phyloP scores from a whole-genome alignment of 2,797 vertebrate genomes.

The Anguilla megastoma region DNA sequence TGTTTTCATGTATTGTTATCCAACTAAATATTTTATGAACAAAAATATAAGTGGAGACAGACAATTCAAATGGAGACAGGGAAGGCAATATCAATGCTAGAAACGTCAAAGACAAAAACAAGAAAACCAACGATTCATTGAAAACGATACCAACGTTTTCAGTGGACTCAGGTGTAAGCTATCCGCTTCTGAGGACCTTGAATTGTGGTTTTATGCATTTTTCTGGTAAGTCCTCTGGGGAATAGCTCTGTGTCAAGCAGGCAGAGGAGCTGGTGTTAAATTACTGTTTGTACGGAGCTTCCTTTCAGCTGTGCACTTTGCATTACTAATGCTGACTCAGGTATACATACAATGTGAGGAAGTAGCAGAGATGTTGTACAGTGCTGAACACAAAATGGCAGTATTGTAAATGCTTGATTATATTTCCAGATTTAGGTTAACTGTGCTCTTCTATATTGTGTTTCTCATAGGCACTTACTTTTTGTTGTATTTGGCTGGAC shows the following conservation, averaged over 20 bases:
- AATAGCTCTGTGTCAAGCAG: constrained; percentile 19
- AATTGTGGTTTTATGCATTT: constrained; percentile 12
- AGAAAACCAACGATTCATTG: background rate
- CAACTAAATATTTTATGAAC: too few relatives aligned
- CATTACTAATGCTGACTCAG: background rate
- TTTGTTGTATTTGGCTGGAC: background rate
- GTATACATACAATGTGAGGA: constrained; percentile 5
- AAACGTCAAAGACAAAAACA: too few relatives aligned
- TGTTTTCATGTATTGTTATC: too few relatives aligned
- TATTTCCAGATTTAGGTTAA: background rate
- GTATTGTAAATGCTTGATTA: background rate
- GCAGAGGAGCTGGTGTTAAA: background rate
- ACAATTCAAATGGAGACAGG: background rate
- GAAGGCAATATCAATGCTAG: too few relatives aligned
- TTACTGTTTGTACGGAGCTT: constrained; percentile 18
- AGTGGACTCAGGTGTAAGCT: background rate
- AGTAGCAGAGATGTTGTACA: constrained; percentile 51
- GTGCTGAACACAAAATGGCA: constrained; percentile 34
- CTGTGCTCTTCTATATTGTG: background rate
- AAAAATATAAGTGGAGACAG: background rate
- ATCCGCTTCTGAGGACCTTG: background rate
- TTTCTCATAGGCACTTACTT: background rate
- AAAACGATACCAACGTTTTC: background rate
- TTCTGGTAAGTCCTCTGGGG: constrained; percentile 65
- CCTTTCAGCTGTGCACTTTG: background rate